A percentile compares a stretch with the other conserved stretches of the same genome.
Evolutionary conservation across 2,113 vertebrate genomes (phyloP).

Genomic region (Chaetura pelagica): DNA sequence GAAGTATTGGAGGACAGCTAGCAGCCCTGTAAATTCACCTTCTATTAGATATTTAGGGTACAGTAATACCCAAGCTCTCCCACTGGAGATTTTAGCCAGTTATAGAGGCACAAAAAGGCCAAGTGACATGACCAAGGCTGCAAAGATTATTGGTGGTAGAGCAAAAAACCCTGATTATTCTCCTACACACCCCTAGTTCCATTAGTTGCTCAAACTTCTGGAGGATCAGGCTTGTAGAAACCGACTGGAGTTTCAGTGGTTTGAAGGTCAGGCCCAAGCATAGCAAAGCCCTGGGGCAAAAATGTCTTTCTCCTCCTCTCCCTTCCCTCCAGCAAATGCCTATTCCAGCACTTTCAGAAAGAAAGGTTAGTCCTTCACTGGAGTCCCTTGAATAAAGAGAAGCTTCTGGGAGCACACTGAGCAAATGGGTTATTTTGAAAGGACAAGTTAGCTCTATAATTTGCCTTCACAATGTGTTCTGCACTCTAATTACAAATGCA

Average conservation of each 20-base stretch:
- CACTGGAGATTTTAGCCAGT: not conserved
- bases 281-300: not conserved
- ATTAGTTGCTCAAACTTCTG: not conserved
- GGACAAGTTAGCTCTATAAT: conserved; percentile 61
- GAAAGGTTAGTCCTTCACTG: not conserved
- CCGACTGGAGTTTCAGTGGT: conserved; percentile 25
- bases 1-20: accelerated
- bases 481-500: conserved; percentile 69
- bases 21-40: not conserved
- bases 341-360: not conserved
- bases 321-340: not conserved
- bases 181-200: not conserved
- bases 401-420: conserved; percentile 43
- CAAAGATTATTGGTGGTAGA: not conserved
- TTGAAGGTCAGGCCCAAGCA: conserved; percentile 13
- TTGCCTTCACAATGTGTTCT: conserved; percentile 33
- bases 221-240: not conserved
- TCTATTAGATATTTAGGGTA: not conserved
- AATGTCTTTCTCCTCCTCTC: not conserved
- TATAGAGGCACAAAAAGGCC: not conserved
- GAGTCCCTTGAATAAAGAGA: conserved; percentile 34
- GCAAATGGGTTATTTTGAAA: conserved; percentile 61
- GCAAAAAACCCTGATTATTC: not conserved
- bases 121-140: not conserved
- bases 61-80: not conserved